Percentiles rank a stretch among this genome's conserved stretches.
phyloP scores from a whole-genome alignment of 2,113 vertebrate genomes.

The Pedetes capensis region DNA sequence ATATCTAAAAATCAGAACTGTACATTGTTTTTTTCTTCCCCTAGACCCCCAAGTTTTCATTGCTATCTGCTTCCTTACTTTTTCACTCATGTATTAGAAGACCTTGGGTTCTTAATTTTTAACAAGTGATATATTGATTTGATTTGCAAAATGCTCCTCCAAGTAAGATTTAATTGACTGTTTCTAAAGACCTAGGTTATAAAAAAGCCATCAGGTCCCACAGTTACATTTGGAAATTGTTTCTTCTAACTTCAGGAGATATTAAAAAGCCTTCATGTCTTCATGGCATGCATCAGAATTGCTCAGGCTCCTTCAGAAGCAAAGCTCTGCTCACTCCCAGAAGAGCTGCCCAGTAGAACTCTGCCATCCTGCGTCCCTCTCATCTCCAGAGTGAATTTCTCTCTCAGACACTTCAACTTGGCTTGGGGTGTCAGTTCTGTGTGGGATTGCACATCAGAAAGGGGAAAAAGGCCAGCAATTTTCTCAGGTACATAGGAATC shows the following conservation, averaged over 20 bases:
- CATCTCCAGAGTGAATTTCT: slow-evolving; percentile 65
- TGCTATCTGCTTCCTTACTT: not conserved
- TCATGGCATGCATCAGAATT: slow-evolving; percentile 35
- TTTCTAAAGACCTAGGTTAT: slow-evolving; percentile 47
- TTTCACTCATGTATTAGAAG: slow-evolving; percentile 47
- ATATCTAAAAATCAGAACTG: slow-evolving; percentile 32
- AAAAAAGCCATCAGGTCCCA: slow-evolving; percentile 51
- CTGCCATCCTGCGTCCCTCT: slow-evolving; percentile 27
- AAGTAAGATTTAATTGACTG: slow-evolving; percentile 62
- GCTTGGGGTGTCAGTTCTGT: slow-evolving; percentile 53
- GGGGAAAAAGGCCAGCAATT: not conserved
- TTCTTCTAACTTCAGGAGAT: slow-evolving; percentile 57
- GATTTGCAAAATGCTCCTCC: slow-evolving; percentile 42
- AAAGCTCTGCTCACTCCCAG: slow-evolving; percentile 41
- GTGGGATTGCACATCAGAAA: slow-evolving; percentile 30
- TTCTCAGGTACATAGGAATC: slow-evolving; percentile 60
- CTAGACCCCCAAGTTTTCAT: not conserved
- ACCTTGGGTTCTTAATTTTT: slow-evolving; percentile 64
- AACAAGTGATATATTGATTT: slow-evolving; percentile 64
- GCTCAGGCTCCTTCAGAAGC: slow-evolving; percentile 39
- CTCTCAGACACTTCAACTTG: slow-evolving; percentile 56
- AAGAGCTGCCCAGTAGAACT: not conserved
- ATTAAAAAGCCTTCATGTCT: slow-evolving; percentile 58
- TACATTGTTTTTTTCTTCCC: not conserved
- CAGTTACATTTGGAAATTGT: slow-evolving; percentile 40